Evolutionary conservation across 1,140 invertebrate species (phyloP), one percentile per base, ranked within the genome.

Genomic region (Drosophila grimshawi): DNA sequence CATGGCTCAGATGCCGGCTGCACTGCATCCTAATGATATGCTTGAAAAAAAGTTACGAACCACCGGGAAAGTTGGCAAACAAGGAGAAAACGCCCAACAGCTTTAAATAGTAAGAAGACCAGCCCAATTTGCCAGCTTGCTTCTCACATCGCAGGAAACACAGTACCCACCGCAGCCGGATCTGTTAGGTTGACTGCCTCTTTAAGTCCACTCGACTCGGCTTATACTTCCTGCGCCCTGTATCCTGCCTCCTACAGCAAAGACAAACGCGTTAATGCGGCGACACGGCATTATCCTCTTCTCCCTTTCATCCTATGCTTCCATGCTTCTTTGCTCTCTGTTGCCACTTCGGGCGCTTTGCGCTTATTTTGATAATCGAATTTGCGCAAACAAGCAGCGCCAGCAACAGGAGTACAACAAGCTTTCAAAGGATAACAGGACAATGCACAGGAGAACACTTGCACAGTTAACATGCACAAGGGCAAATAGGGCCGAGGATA

Each of bases 331-430:
- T 39, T 55, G 53, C 19, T 57, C 30, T 46, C 7, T 19, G 27
- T 19, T 32, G 69, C 49, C 32, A 45, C 29, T 7, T 27, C 45
- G 62, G 39, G 39, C 52, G 62, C 48, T 63, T 65, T 49, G 49
- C 51, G 68, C 68, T 68, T 80, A 79, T 78, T 90, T 78, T 83
- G 86, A 90, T 90, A 90, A 90, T 90, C 86, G 83, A 90, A 90
- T 90, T 90, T 90, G 86, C 68, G 76, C 86, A 90, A 86, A 86
- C 86, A 86, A 85, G 76, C 71, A 60, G 60, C 52, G 63, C 46
- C 46, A 27, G 41, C 65, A 59, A 29, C 51, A 75, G 65, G 61
- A 55, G 35, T 30, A 61, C 27, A 4, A 59, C 51, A 59, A 60
- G 51, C 39, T 43, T 5, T 27, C 7, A 56, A 10, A 63, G 43